Conservation (phyloP, 1,140 invertebrate species). For the Euura lappo region DNA sequence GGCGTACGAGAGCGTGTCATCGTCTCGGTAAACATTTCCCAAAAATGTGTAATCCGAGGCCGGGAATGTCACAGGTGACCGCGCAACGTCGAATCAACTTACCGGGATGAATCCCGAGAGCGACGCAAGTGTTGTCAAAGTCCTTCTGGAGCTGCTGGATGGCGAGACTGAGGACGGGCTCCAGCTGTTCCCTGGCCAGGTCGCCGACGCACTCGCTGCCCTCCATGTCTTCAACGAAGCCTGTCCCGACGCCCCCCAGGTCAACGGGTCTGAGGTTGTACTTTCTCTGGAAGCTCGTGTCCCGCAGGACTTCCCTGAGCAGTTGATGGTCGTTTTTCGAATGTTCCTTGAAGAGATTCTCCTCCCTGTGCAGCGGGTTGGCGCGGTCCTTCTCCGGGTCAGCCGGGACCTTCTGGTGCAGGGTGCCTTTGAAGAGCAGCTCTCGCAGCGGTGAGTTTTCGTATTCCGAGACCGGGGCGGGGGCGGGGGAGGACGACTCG, state of each 20-base stretch:
- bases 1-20: too few species aligned
- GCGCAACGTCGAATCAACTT: slow-evolving; percentile 50
- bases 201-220: slow-evolving; percentile 62
- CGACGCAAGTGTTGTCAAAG: slow-evolving; percentile 81
- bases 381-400: slow-evolving; percentile 21
- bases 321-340: slow-evolving; percentile 72
- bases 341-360: slow-evolving; percentile 45
- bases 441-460: slow-evolving; percentile 47
- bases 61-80: not conserved
- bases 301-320: slow-evolving; percentile 79
- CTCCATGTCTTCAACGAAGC: slow-evolving; percentile 61
- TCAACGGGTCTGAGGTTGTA: slow-evolving; percentile 80
- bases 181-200: slow-evolving; percentile 75
- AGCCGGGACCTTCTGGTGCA: slow-evolving; percentile 13
- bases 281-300: slow-evolving; percentile 82
- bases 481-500: slow-evolving; percentile 22
- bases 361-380: slow-evolving; percentile 38
- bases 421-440: slow-evolving; percentile 43
- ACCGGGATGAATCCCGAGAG: slow-evolving; percentile 87
- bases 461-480: slow-evolving; percentile 10
- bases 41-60: slow-evolving; percentile 21
- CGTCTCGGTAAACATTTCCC: too few species aligned
- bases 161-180: slow-evolving; percentile 82
- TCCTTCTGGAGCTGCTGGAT: slow-evolving; percentile 86
- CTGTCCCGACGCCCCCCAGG: slow-evolving; percentile 64